Conservation (phyloP, 1,140 invertebrate genomes). For the Cepaea nemoralis region DNA sequence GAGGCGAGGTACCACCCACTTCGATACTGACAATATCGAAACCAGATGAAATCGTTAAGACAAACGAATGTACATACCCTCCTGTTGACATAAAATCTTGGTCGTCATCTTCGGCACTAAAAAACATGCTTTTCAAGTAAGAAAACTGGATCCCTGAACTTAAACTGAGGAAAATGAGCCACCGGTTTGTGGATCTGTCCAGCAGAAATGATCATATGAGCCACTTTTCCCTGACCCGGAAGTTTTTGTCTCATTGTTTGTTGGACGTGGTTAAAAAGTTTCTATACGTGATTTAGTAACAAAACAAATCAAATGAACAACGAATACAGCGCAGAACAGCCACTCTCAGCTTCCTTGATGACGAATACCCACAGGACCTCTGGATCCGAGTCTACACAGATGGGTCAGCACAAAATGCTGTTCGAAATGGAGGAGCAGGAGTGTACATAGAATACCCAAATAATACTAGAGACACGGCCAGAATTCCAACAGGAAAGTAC, state of each 20-base stretch:
- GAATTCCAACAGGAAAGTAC: too few species aligned
- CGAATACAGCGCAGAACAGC: too few species aligned
- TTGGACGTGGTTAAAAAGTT: background rate
- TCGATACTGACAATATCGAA: too few species aligned
- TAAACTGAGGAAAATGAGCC: background rate
- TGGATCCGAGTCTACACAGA: too few species aligned
- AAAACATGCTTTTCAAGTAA: constrained; percentile 56
- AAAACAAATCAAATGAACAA: background rate
- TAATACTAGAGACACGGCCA: too few species aligned
- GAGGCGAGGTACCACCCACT: background rate
- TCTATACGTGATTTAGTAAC: background rate
- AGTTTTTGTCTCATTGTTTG: constrained; percentile 9
- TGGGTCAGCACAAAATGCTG: too few species aligned
- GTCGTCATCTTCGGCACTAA: constrained; percentile 65
- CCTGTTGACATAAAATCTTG: constrained; percentile 59
- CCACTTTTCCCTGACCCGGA: constrained; percentile 30
- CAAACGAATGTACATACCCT: constrained; percentile 43
- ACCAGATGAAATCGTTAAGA: background rate
- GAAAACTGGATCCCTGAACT: background rate
- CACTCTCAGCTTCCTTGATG: too few species aligned
- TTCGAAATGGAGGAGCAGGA: too few species aligned
- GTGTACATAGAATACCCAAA: too few species aligned
- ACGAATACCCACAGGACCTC: too few species aligned
- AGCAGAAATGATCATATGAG: constrained; percentile 30
- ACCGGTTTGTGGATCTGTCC: background rate